Evolutionary conservation across 2,797 vertebrate species (phyloP), one percentile per base, ranked within the genome.

Genomic region (Neosilurus hyrtlii): DNA sequence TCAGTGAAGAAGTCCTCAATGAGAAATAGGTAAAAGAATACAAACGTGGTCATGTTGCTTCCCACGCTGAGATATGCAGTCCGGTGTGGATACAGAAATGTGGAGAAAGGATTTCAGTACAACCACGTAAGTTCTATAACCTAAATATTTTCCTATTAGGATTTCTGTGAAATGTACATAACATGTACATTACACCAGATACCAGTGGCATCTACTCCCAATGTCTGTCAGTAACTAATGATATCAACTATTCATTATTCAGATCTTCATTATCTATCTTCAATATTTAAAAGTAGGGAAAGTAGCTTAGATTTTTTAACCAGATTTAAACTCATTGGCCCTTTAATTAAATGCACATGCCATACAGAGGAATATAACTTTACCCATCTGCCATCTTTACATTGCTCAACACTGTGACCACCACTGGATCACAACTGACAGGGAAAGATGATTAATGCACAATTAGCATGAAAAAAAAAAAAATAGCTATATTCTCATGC

Each of bases 21-120:
- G 59, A 72, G 61, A 77, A 24, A 68, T 20, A n/a, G 3, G n/a
- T 3, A 1, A 11, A 22, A 68, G 8, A 26, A 18, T 0, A 10
- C 11, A n/a, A 11, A 18, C 22, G 24, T 9, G 57, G 86, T 74
- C 0, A 94, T 94, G 94, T 82, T 94, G 1, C 87, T 93, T 1
- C 87, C 89, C 5, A 86, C 88, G 3, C 35, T 93, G 26, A 89
- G 93, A 80, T 88, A 91, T 10, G 70, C 88, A 0, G 15, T 91
- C 18, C 77, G 88, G 26, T 90, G 85, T 84, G 86, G 92, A 2
- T 94, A 89, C 76, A 91, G 91, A 85, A 82, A 70, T 52, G 87
- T 83, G 7, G 85, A 84, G 12, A 90, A 81, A 7, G 86, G 89
- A 65, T 86, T 92, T 81, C 89, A 90, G 76, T 80, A 88, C 37